A percentile compares a stretch with the other conserved stretches of the same genome.
phyloP scores from a whole-genome alignment of 1,140 invertebrate species.

The Brachionus koreanus region DNA sequence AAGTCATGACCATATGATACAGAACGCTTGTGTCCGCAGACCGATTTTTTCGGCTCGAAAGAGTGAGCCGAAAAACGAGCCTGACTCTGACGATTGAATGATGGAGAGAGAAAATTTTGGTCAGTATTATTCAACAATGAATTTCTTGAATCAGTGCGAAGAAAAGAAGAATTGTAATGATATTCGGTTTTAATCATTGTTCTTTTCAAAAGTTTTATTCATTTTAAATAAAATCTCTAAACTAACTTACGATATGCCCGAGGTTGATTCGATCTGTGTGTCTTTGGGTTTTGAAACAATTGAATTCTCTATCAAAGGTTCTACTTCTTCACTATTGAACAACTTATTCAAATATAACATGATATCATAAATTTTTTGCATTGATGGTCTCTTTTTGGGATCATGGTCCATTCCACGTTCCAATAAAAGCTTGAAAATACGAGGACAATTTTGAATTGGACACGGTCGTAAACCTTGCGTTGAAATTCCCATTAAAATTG shows the following conservation, averaged over 20 bases:
- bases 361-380: constrained; percentile 20
- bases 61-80: not conserved
- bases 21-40: not conserved
- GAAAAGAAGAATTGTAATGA: not conserved
- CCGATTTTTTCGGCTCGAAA: not conserved
- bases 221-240: not conserved
- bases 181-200: not conserved
- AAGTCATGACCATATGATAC: not conserved
- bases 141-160: not conserved
- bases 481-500: not conserved
- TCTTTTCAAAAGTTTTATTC: not conserved
- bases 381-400: constrained; percentile 20
- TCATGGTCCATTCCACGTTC: not conserved
- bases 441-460: constrained; percentile 15
- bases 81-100: not conserved
- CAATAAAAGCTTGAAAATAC: not conserved
- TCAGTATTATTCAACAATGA: not conserved
- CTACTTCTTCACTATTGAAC: not conserved
- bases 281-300: not conserved
- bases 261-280: not conserved
- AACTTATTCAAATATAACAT: not conserved
- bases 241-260: not conserved
- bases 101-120: not conserved
- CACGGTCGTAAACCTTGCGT: not conserved
- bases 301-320: not conserved